phyloP scores from a whole-genome alignment of 2,888 invertebrate genomes.

The Syritta pipiens region DNA sequence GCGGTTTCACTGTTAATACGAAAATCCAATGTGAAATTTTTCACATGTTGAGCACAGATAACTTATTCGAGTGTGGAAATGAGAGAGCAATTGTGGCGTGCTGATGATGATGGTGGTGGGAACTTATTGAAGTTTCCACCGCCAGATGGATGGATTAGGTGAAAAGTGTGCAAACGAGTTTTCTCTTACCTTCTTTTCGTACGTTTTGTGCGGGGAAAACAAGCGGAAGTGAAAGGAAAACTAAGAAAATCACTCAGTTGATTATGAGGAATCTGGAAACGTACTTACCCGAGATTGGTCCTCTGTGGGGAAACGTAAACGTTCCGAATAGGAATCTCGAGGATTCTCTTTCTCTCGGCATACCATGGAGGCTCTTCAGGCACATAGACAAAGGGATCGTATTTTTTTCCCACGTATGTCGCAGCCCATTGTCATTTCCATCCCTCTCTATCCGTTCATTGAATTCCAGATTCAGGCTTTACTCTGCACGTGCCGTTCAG shows the following conservation, averaged over 20 bases:
- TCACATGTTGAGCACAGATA: constrained; percentile 69
- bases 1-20: constrained; percentile 65
- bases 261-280: constrained; percentile 33
- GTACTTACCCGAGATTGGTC: constrained; percentile 8
- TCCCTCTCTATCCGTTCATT: too few species aligned
- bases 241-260: constrained; percentile 31
- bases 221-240: neutral
- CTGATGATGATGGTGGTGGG: constrained; percentile 43
- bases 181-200: too few species aligned
- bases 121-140: constrained; percentile 61
- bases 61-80: constrained; percentile 67
- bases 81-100: constrained; percentile 62
- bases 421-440: constrained; percentile 40
- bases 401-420: neutral
- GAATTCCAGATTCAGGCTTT: constrained; percentile 27
- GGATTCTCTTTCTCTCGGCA: neutral
- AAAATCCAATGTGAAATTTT: constrained; percentile 68
- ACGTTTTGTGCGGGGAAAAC: too few species aligned
- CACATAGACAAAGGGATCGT: neutral
- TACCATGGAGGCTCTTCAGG: constrained; percentile 6
- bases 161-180: neutral
- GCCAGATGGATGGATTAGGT: constrained; percentile 38
- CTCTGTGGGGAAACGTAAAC: constrained; percentile 5
- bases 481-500: constrained; percentile 11
- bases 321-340: constrained; percentile 2